Percentiles rank a stretch among this genome's conserved stretches.
phyloP scores from a whole-genome alignment of 2,797 vertebrate species.

The Sebastiscus tertius region DNA sequence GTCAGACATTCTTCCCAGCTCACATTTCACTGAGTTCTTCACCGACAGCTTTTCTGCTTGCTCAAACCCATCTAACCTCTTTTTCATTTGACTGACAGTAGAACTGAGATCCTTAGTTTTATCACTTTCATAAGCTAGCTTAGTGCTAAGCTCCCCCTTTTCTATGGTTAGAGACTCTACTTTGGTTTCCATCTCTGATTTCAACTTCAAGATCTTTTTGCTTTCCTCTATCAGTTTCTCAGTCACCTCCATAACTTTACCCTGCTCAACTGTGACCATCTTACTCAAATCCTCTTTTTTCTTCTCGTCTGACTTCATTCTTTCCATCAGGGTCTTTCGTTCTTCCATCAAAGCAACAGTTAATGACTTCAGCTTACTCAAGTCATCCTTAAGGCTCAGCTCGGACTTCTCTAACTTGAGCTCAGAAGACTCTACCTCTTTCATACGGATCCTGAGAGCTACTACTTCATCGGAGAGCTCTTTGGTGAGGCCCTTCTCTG shows the following conservation, averaged over 20 bases:
- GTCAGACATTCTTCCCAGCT: conserved; percentile 72
- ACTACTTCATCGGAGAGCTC: conserved; percentile 93
- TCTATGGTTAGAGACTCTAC: conserved; percentile 89
- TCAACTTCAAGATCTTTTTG: conserved; percentile 95
- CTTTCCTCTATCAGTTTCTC: conserved; percentile 98
- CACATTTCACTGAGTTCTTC: conserved; percentile 83
- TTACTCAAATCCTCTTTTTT: conserved; percentile 90
- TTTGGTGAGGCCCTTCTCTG: conserved; percentile 90
- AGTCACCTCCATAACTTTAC: conserved; percentile 96
- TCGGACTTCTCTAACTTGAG: conserved; percentile 93
- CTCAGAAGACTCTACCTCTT: conserved; percentile 94
- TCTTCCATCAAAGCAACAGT: conserved; percentile 96
- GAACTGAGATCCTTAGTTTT: conserved; percentile 88
- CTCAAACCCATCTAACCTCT: conserved; percentile 89
- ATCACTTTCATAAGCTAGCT: conserved; percentile 87
- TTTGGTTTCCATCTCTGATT: conserved; percentile 97
- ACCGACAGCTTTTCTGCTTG: conserved; percentile 86
- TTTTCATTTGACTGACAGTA: conserved; percentile 88
- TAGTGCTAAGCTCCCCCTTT: conserved; percentile 87
- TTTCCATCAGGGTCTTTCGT: conserved; percentile 92
- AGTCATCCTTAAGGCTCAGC: conserved; percentile 93
- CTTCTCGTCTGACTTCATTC: conserved; percentile 92
- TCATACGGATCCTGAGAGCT: conserved; percentile 90
- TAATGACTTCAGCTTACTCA: conserved; percentile 94
- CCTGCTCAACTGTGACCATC: conserved; percentile 92